Percentiles rank a stretch among this genome's conserved stretches.
These are phyloP conservation scores for Sus scrofa DNA, from an alignment of 2,113 vertebrate genomes.

Conservation along the genomic window T2T-Sscrofa CM000825.6:77273501-77274000, in stretches of 20 bases:
- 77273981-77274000: background rate
- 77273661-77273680: background rate
- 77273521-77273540: background rate
- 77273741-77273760: background rate
- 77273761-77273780: background rate
- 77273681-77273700: background rate
- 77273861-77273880: background rate
- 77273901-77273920: background rate
- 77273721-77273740: background rate
- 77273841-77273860: background rate
- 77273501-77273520: background rate
- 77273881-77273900: background rate
- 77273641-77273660: too few relatives aligned
- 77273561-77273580: background rate
- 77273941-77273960: background rate
- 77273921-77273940: background rate
- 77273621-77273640: background rate
- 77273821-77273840: background rate
- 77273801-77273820: background rate
- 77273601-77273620: background rate
- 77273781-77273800: background rate
- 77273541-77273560: background rate
- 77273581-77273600: background rate
- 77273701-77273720: background rate
- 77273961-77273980: background rate